A percentile compares a stretch with the other conserved stretches of the same genome.
phyloP scores from a whole-genome alignment of 2,888 invertebrate species.

The Halictus quadricinctus region DNA sequence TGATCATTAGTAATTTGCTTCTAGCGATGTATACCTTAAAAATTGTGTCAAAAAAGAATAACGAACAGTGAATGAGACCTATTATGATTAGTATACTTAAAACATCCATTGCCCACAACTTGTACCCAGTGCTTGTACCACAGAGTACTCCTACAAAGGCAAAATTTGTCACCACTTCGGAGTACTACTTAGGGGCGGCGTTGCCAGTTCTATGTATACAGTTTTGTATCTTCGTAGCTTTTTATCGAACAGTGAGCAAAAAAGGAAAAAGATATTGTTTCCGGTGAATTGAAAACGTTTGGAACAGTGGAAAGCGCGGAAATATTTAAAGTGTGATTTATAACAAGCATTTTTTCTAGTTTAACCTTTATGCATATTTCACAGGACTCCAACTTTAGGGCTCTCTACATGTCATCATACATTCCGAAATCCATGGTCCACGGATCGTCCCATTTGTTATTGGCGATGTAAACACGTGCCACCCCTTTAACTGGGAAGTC shows the following conservation, averaged over 20 bases:
- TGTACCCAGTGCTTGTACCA: constrained; percentile 44
- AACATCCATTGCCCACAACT: constrained; percentile 86
- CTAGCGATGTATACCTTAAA: constrained; percentile 87
- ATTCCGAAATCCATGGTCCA: constrained; percentile 1
- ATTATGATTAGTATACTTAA: constrained; percentile 86
- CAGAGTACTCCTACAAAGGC: not conserved
- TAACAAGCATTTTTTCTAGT: not conserved
- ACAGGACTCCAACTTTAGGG: not conserved
- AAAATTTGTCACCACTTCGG: not conserved
- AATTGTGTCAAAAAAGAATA: constrained; percentile 92
- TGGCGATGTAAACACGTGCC: constrained; percentile 63
- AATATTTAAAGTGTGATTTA: not conserved
- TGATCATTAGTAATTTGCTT: not conserved
- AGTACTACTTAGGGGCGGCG: not conserved
- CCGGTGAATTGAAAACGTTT: not conserved
- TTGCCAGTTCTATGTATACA: not conserved
- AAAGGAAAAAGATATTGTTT: not conserved
- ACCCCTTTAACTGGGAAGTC: constrained; percentile 48
- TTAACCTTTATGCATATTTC: not conserved
- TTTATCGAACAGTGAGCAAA: not conserved
- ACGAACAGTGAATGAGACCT: constrained; percentile 86
- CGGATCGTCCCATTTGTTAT: constrained; percentile 58
- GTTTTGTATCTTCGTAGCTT: not conserved
- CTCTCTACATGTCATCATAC: not conserved
- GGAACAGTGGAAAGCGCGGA: not conserved